These are phyloP conservation scores for Tenodera sinensis DNA, from an alignment of 2,888 invertebrate genomes.

Conservation along the genomic window DNA sequence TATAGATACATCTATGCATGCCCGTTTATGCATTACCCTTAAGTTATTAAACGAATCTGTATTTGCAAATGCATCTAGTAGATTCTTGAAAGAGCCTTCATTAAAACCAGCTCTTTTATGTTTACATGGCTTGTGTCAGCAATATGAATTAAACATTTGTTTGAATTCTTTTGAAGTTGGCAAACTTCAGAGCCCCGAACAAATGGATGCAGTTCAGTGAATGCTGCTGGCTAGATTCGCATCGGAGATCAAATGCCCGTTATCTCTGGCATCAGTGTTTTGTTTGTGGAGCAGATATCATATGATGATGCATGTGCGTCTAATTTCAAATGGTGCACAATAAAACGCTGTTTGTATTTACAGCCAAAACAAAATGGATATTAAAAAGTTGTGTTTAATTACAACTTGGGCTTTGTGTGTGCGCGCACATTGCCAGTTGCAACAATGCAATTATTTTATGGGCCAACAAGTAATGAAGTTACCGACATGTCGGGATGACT, in stretches of 20 bases:
- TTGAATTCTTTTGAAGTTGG: background rate
- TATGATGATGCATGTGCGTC: background rate
- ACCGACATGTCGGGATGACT: too few species aligned
- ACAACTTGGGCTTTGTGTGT: background rate
- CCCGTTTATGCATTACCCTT: too few species aligned
- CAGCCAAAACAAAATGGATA: background rate
- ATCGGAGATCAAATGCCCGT: background rate
- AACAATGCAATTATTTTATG: background rate
- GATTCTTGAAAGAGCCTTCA: background rate
- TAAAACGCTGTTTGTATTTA: background rate
- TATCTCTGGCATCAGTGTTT: background rate
- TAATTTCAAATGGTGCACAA: background rate
- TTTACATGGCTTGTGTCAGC: background rate
- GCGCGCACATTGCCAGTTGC: background rate
- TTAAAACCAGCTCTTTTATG: background rate
- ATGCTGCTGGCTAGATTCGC: background rate
- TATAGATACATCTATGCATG: too few species aligned
- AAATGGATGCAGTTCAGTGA: background rate
- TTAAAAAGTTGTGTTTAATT: background rate
- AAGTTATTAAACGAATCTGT: background rate
- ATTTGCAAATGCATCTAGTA: background rate
- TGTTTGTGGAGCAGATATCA: background rate
- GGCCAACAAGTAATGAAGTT: too few species aligned
- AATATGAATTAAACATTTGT: background rate
- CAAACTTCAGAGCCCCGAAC: background rate